phyloP scores from a whole-genome alignment of 1,140 invertebrate species.

The fruit fly (Drosophila melanogaster) region Release_6_plus_ISO1_MT NT_033777.3:22367501-22368000 shows the following conservation, averaged over 20 bases:
- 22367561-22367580: constrained; percentile 46
- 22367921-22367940: constrained; percentile 82
- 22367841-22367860: constrained; percentile 13
- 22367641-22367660: constrained; percentile 34
- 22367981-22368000: constrained; percentile 43
- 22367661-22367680: constrained; percentile 59
- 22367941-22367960: constrained; percentile 17
- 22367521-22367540: constrained; percentile 7
- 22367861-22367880: constrained; percentile 27
- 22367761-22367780: constrained; percentile 22
- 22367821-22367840: constrained; percentile 22
- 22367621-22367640: constrained; percentile 39
- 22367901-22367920: constrained; percentile 67
- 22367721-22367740: constrained; percentile 9
- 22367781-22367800: constrained; percentile 70
- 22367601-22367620: constrained; percentile 71
- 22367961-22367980: constrained; percentile 30
- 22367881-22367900: constrained; percentile 15
- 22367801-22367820: constrained; percentile 45
- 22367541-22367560: constrained; percentile 21
- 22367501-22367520: too few relatives aligned
- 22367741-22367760: constrained; percentile 17
- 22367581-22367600: constrained; percentile 73
- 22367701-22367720: not conserved
- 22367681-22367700: constrained; percentile 3